phyloP scores from a whole-genome alignment of 2,113 vertebrate species.

The Tursiops truncatus region DNA sequence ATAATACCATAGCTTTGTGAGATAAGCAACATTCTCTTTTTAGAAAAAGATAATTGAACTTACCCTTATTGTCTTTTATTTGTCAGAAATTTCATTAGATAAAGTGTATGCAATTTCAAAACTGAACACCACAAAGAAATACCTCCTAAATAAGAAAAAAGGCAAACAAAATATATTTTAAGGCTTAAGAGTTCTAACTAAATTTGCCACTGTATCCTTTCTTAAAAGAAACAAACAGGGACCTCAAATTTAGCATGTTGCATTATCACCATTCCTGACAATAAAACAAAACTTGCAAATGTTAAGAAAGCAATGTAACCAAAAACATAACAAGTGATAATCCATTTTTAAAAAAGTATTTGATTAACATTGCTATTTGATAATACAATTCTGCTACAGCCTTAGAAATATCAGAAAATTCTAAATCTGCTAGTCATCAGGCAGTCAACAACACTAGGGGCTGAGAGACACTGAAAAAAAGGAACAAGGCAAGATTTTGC shows the following conservation, averaged over 20 bases:
- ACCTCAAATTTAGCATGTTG: not conserved
- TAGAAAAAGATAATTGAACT: not conserved
- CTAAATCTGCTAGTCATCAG: not conserved
- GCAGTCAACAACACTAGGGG: not conserved
- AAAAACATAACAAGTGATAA: not conserved
- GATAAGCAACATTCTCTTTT: not conserved
- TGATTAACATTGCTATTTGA: not conserved
- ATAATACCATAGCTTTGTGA: not conserved
- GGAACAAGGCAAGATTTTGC: not conserved
- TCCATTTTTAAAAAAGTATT: not conserved
- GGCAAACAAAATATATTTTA: not conserved
- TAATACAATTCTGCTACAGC: not conserved
- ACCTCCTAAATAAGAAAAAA: not conserved
- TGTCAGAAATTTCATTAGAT: conserved; percentile 21
- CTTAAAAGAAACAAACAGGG: not conserved
- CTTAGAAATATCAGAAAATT: not conserved
- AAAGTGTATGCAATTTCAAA: not conserved
- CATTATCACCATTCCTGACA: not conserved
- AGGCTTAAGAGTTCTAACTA: not conserved
- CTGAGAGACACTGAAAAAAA: not conserved
- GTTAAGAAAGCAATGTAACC: conserved; percentile 10
- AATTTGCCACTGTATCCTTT: not conserved
- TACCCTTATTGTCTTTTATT: not conserved
- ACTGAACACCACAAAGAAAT: not conserved
- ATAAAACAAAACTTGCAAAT: conserved; percentile 1